phyloP scores from a whole-genome alignment of 2,888 invertebrate species.

The Ichneumoninae sp. region DNA sequence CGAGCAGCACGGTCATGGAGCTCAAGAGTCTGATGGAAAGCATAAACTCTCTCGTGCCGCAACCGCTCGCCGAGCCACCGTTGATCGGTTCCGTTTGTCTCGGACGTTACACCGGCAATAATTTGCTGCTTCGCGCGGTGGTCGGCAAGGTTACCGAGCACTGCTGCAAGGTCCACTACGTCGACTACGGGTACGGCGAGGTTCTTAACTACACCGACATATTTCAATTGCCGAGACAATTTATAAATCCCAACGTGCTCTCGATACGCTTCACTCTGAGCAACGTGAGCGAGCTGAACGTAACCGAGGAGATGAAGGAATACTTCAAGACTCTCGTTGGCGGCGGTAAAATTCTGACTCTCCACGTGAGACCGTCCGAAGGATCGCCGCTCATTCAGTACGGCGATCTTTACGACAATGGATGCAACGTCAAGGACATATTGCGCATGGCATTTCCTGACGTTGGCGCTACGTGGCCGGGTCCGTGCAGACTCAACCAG shows the following conservation, averaged over 20 bases:
- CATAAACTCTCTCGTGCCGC: constrained; percentile 87
- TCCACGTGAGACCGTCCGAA: constrained; percentile 89
- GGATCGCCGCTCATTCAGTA: constrained; percentile 90
- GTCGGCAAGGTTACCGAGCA: constrained; percentile 90
- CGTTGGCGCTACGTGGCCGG: constrained; percentile 60
- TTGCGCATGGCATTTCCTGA: constrained; percentile 82
- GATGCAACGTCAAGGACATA: constrained; percentile 87
- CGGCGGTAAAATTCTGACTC: constrained; percentile 87
- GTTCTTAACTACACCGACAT: constrained; percentile 89
- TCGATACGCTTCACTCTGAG: constrained; percentile 91
- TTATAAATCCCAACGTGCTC: constrained; percentile 90
- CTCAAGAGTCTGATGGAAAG: constrained; percentile 90
- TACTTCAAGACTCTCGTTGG: constrained; percentile 90
- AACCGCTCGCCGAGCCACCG: constrained; percentile 88
- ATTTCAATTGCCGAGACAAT: constrained; percentile 90
- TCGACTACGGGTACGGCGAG: constrained; percentile 93
- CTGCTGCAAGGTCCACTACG: constrained; percentile 91
- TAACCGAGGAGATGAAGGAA: constrained; percentile 87
- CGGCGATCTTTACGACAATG: constrained; percentile 88
- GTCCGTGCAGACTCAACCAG: constrained; percentile 67
- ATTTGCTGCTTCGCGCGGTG: constrained; percentile 90
- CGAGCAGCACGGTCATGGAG: constrained; percentile 87
- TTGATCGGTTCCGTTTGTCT: constrained; percentile 92
- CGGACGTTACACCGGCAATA: constrained; percentile 89
- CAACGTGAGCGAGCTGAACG: constrained; percentile 87